phyloP scores from a whole-genome alignment of 1,140 invertebrate genomes.

The Ostrea denselamellosa region DNA sequence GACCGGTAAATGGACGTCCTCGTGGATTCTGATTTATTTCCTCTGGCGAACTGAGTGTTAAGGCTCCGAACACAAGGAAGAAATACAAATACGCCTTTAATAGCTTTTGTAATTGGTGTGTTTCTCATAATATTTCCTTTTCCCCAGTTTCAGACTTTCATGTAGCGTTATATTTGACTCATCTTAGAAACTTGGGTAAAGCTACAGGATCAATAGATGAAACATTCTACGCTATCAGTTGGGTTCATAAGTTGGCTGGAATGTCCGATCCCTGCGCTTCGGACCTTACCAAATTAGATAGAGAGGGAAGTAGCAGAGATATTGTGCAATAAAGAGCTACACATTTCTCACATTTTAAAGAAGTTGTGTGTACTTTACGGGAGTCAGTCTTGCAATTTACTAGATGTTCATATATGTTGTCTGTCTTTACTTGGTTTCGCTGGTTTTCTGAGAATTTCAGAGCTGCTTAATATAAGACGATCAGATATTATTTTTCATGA shows the following conservation, averaged over 20 bases:
- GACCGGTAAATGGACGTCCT: background rate
- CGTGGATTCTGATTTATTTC: background rate
- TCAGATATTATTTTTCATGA: slow-evolving; percentile 30
- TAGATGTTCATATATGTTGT: slow-evolving; percentile 17
- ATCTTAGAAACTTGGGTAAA: slow-evolving; percentile 1
- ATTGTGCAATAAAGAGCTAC: slow-evolving; percentile 15
- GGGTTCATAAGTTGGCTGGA: slow-evolving; percentile 6
- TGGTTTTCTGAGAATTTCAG: slow-evolving; percentile 13
- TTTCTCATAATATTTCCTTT: no score
- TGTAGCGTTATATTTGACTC: slow-evolving; percentile 3
- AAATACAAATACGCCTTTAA: background rate
- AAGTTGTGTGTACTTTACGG: background rate
- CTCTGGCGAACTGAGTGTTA: background rate
- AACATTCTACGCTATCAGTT: slow-evolving; percentile 33
- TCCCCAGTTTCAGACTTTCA: slow-evolving; percentile 10
- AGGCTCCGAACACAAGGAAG: background rate
- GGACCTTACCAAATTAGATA: background rate
- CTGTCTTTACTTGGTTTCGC: slow-evolving; percentile 43
- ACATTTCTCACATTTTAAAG: slow-evolving; percentile 13
- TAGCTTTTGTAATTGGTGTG: slow-evolving; percentile 13
- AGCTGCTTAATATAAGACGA: background rate
- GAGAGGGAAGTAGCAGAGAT: background rate
- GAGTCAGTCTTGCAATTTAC: background rate
- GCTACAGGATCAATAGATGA: background rate
- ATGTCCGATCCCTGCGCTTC: background rate